A percentile compares a stretch with the other conserved stretches of the same genome.
These are phyloP conservation scores for Spilogale gracilis DNA, from an alignment of 2,113 vertebrate species.

Conservation along the genomic window DNA sequence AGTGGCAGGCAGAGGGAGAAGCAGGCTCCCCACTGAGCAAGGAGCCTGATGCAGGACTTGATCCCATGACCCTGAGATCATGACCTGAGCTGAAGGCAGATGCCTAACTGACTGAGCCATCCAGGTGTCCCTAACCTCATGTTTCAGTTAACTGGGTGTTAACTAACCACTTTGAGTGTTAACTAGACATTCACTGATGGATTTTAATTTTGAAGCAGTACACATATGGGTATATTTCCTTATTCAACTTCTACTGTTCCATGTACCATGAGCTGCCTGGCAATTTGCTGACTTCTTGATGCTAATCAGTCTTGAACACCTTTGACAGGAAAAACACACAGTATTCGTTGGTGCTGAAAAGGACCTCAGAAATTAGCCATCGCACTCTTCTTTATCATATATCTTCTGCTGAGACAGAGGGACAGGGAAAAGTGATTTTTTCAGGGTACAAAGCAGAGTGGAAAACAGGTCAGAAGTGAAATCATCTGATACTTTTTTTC, in stretches of 20 bases:
- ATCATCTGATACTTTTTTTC: not conserved
- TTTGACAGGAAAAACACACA: not conserved
- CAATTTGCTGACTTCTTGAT: not conserved
- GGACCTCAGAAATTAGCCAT: not conserved
- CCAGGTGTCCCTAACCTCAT: not conserved
- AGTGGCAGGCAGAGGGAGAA: no score
- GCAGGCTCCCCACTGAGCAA: no score
- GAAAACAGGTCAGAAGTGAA: not conserved
- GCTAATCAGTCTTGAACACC: not conserved
- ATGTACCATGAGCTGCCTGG: not conserved
- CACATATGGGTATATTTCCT: not conserved
- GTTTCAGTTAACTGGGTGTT: not conserved
- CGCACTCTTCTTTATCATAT: not conserved
- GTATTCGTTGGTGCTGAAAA: not conserved
- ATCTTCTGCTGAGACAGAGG: not conserved
- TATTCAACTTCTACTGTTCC: not conserved
- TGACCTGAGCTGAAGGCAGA: no score
- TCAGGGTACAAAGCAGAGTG: not conserved
- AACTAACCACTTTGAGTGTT: not conserved
- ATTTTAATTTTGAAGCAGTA: not conserved
- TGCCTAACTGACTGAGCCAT: no score
- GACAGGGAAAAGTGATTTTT: not conserved
- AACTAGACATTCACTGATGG: not conserved
- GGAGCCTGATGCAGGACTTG: no score
- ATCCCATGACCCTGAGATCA: no score